Percentiles rank a stretch among this genome's conserved stretches.
Evolutionary conservation across 2,888 invertebrate genomes (phyloP).

Genomic region (Autographa pulchrina): DNA sequence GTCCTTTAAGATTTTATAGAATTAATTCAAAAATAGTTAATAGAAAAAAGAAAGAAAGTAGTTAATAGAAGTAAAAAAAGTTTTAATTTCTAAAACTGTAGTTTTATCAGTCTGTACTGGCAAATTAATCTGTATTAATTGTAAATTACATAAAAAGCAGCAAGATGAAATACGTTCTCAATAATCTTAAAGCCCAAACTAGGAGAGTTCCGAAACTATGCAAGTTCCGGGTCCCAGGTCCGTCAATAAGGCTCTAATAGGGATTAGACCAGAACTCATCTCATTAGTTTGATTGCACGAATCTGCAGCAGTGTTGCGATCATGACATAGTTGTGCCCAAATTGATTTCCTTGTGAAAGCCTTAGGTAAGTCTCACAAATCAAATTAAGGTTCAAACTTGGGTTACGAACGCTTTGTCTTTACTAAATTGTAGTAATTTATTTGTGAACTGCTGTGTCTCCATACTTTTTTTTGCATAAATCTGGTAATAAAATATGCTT

Average conservation of each 20-base stretch:
- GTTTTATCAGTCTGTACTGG: no score
- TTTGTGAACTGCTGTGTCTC: no score
- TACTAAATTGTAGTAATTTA: background rate
- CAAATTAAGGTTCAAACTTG: conserved; percentile 29
- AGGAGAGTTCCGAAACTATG: conserved; percentile 61
- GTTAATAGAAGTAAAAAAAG: no score
- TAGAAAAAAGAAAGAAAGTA: no score
- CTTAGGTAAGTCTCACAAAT: conserved; percentile 46
- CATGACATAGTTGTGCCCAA: conserved; percentile 52
- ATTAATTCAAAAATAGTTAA: no score
- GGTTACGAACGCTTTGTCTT: background rate
- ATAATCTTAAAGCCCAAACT: conserved; percentile 27
- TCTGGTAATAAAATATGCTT: no score
- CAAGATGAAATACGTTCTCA: conserved; percentile 22
- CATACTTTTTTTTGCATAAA: no score
- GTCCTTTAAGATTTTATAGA: no score
- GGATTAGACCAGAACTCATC: conserved; percentile 74
- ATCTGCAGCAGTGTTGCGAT: conserved; percentile 64
- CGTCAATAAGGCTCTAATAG: conserved; percentile 71
- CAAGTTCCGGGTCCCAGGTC: conserved; percentile 69
- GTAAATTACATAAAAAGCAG: conserved; percentile 6
- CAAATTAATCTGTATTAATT: no score
- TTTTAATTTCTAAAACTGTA: no score
- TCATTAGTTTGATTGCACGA: conserved; percentile 76
- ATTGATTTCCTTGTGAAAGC: conserved; percentile 54